Evolutionary conservation across 2,888 invertebrate species (phyloP), one percentile per base, ranked within the genome.

Genomic region (Hyposoter didymator): DNA sequence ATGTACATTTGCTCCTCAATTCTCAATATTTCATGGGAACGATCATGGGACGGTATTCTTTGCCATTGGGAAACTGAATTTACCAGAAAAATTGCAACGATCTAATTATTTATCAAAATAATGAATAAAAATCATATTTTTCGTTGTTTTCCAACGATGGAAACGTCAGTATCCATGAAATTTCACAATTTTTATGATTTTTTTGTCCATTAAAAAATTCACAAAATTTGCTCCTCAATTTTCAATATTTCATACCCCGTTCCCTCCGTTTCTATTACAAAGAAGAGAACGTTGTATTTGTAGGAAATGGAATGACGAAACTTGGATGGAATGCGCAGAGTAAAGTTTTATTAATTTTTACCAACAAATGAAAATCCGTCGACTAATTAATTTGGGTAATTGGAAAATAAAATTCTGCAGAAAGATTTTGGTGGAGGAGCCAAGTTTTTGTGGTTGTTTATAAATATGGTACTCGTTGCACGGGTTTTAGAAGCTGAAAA

Each of bases 401-500:
- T 22, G 32, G 19, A 17, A 39, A 8, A 12, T 32, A 14, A 22
- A 28, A 22, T 76, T 66, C 45, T 39, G n/a, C 8, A 1, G 39
- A 55, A 66, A 66, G 45, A 43, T 2, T 14, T 39, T 66, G 32
- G 28, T 14, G 5, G 14, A 28, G 59, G 28, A 8, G 19, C 28
- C 28, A 28, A 28, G 28, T 66, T 32, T 55, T 74, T n/a, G 19
- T 66, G 4, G 28, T 47, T 32, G n/a, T n/a, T 3, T 4, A n/a
- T n/a, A 12, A 35, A 12, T 28, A 28, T 55, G 62, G 66, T 55
- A 39, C 32, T 17, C 49, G 28, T 49, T 22, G 22, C 19, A 59
- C 47, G 64, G 19, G 45, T 73, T 72, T 72, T 67, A 6, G 55
- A 4, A n/a, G 45, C 35, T 19, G 32, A 67, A 74, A 45, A 43